A percentile compares a stretch with the other conserved stretches of the same genome.
These are phyloP conservation scores for Oscheius sp. DNA, from an alignment of 2,888 invertebrate species.

Conservation along the genomic window DNA sequence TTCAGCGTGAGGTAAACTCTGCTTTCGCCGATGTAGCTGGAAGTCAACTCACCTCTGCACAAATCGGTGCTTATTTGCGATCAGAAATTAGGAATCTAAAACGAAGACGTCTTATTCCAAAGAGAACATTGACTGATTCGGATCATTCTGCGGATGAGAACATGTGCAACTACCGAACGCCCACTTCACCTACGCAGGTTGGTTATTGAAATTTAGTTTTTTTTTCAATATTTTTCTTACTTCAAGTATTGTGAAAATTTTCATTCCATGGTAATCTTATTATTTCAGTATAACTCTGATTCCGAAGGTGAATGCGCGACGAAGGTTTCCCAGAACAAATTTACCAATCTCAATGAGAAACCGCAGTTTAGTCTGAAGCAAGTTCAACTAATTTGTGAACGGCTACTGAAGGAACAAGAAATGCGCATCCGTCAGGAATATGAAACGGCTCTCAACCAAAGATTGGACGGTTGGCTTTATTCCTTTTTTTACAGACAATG, in stretches of 20 bases:
- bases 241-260: too few species aligned
- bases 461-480: conserved; percentile 80
- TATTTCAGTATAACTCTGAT: conserved; percentile 68
- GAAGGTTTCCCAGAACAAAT: background rate
- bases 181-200: conserved; percentile 41
- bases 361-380: conserved; percentile 66
- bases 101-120: conserved; percentile 65
- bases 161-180: conserved; percentile 34
- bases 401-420: conserved; percentile 95
- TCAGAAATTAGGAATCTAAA: conserved; percentile 65
- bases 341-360: conserved; percentile 50
- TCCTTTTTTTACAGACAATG: background rate
- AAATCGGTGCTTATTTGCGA: conserved; percentile 68
- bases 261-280: too few species aligned
- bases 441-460: conserved; percentile 89
- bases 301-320: conserved; percentile 63
- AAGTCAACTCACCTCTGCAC: conserved; percentile 57
- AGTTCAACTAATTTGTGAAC: conserved; percentile 94
- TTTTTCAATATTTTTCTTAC: background rate
- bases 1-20: conserved; percentile 9
- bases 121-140: conserved; percentile 41
- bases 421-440: conserved; percentile 92
- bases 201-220: conserved; percentile 15
- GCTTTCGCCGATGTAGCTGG: conserved; percentile 55
- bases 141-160: conserved; percentile 31